Base-by-base conservation (phyloP, 2,113 vertebrate species). In the Onychostoma macrolepis region DNA sequence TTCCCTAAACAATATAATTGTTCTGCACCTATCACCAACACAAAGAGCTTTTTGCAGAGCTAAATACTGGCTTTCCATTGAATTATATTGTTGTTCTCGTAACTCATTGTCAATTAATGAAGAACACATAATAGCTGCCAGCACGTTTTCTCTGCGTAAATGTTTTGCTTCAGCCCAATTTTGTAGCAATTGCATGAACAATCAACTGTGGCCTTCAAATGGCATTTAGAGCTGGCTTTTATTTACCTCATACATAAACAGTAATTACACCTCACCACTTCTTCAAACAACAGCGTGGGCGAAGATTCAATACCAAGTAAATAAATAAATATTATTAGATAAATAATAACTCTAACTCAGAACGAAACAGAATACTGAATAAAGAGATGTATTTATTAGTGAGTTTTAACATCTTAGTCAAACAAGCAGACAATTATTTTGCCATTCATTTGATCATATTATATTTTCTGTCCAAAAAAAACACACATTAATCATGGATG, bases 151-250 rank as follows among this genome's bases (percentile, higher is more conserved):
- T 50, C 63, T 36, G 10, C 6, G 8, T 83, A 71, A 83, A 83
- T 53, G 81, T 83, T 83, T 83, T 71, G 65, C 81, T 83, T 26
- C 81, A 50, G 43, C 43, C 65, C 41, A 71, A 71, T 83, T 83
- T 71, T 83, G 81, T 71, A 83, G 81, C 81, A 53, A 50, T 53
- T 71, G 81, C 26, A n/a, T 1, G 11, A 83, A 83, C 81, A 83
- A 83, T 83, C 81, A 71, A 83, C 63, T 36, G 81, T 83, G 65
- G 81, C 81, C 81, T 83, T 83, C 81, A 83, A n/a, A 83, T 83
- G 81, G 36, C 81, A 83, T 83, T 83, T 83, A 83, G 43, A 50
- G 30, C 26, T 71, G 61, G 63, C 81, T 83, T 82, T 71, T 50
- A 83, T 83, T 83, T 83, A 71, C 65, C 65, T 53, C 10, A 21